Base-by-base conservation (phyloP, 2,113 vertebrate species). In the Oplegnathus fasciatus region DNA sequence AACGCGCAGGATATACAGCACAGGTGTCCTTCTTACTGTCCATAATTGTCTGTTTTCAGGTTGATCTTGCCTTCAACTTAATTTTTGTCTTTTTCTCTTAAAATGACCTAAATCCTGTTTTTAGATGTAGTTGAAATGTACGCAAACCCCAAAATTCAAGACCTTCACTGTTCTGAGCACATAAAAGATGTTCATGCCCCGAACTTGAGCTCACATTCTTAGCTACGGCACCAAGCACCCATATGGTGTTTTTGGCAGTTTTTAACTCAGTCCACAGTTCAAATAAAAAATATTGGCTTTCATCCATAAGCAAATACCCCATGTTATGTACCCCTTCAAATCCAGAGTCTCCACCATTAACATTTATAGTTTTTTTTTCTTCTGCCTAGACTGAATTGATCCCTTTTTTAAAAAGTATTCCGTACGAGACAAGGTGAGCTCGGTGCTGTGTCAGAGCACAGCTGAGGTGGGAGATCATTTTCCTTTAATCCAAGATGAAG, bases 401-500 rank as follows among this genome's bases (percentile, higher is more conserved):
- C 55, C 30, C 32, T 46, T 44, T 77, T 65, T 48, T 14, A 17
- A 20, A 62, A 66, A 72, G 52, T 5, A 24, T 34, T 84, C 74
- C 2, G 15, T 20, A 32, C 28, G 20, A 68, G 76, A 75, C 61
- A 46, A 65, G 62, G 28, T n/a, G 9, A 71, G 67, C 75, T 77
- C 0, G 15, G 37, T 54, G 71, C 71, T 74, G 71, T 78, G 80
- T 78, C 75, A 64, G 52, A 68, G 70, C 74, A 15, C 75, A 65
- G 78, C 68, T 64, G 70, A 76, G 75, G 57, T 40, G 57, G 71
- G 73, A 79, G 83, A 88, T 85, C 18, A 71, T 88, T 92, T 67
- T 42, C 71, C 66, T 91, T 83, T 88, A 94, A 91, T 92, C 89
- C 85, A 70, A 83, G 74, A 86, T 84, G 90, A 91, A 91, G 79